Evolutionary conservation across 2,113 vertebrate species (phyloP).

Genomic region (Embiotoca jacksoni): DNA sequence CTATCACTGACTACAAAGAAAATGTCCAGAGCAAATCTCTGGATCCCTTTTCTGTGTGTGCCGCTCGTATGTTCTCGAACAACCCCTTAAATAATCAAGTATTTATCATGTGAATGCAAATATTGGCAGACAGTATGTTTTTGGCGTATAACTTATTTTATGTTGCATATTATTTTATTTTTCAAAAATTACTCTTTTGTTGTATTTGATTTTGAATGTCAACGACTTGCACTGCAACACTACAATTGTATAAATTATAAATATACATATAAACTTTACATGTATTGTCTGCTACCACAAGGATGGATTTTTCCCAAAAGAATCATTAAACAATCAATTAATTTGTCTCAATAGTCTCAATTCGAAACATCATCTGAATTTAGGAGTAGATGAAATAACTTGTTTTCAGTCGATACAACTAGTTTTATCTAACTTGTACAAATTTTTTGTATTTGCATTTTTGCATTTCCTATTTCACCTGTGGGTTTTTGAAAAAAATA

Average conservation of each 20-base stretch:
- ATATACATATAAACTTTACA: background rate
- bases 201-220: background rate
- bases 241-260: background rate
- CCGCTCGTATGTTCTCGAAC: background rate
- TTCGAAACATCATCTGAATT: background rate
- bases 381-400: background rate
- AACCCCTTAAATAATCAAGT: no score
- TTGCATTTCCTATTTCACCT: background rate
- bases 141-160: no score
- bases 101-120: background rate
- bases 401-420: background rate
- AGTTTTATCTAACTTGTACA: background rate
- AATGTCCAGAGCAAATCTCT: constrained; percentile 1
- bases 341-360: background rate
- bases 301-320: background rate
- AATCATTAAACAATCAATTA: background rate
- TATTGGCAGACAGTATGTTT: background rate
- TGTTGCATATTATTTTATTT: no score
- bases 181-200: background rate
- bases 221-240: background rate
- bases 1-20: background rate
- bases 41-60: background rate
- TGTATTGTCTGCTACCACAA: background rate
- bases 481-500: background rate
- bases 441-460: background rate